Conservation (phyloP, 1,140 invertebrate species). For the Ectropis grisescens region DNA sequence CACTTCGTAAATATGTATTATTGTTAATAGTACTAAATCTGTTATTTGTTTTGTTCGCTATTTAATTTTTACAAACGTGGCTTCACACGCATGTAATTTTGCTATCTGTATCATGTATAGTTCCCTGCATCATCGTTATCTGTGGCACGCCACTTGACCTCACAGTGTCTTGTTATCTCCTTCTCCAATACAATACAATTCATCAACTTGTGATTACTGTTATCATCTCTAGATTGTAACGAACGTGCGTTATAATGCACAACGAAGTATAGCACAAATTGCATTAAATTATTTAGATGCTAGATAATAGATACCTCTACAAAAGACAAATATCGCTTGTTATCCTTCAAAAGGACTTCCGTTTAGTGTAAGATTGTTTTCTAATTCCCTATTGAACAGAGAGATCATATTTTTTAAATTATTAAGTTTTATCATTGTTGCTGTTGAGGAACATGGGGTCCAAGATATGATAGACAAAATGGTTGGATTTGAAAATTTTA, state of each 20-base stretch:
- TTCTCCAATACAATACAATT: no score
- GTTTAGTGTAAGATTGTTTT: slow-evolving; percentile 56
- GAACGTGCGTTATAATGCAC: slow-evolving; percentile 24
- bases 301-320: slow-evolving; percentile 47
- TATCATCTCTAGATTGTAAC: no score
- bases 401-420: slow-evolving; percentile 55
- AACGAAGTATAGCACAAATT: slow-evolving; percentile 36
- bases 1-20: no score
- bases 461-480: slow-evolving; percentile 39
- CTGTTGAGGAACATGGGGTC: slow-evolving; percentile 54
- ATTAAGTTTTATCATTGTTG: slow-evolving; percentile 48
- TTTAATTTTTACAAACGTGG: no score
- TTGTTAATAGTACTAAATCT: no score
- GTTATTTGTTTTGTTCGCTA: no score
- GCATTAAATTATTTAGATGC: slow-evolving; percentile 36
- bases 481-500: slow-evolving; percentile 11
- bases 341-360: slow-evolving; percentile 62
- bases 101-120: no score
- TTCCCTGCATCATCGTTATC: no score
- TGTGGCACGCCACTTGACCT: no score
- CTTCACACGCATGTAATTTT: no score
- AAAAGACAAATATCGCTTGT: slow-evolving; percentile 57
- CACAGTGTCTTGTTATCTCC: no score
- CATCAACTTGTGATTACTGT: no score
- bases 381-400: slow-evolving; percentile 35